Evolutionary conservation across 2,888 invertebrate genomes (phyloP).

Genomic region (Synanthedon vespiformis): DNA sequence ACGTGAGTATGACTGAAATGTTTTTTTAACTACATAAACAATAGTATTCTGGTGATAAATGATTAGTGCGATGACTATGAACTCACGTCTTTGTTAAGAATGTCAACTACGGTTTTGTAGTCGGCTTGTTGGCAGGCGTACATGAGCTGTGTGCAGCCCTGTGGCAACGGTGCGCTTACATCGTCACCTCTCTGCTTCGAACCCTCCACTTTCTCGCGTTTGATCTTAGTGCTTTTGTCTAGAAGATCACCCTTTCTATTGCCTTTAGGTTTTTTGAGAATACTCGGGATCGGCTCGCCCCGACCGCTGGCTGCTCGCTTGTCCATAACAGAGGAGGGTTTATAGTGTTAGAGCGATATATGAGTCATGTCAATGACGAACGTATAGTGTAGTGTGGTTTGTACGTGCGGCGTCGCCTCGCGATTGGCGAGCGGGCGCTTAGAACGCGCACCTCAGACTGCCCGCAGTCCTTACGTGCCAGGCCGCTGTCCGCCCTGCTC

Average conservation of each 20-base stretch:
- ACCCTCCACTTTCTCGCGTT: constrained; percentile 50
- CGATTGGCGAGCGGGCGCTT: constrained; percentile 50
- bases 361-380: constrained; percentile 20
- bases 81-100: constrained; percentile 83
- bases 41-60: constrained; percentile 1
- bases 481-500: constrained; percentile 12
- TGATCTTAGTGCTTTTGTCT: constrained; percentile 59
- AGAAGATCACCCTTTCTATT: constrained; percentile 48
- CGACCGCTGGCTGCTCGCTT: constrained; percentile 49
- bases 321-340: constrained; percentile 50
- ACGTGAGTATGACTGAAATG: too few species aligned
- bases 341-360: constrained; percentile 14
- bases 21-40: background rate
- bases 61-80: constrained; percentile 4
- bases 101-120: constrained; percentile 79
- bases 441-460: constrained; percentile 64
- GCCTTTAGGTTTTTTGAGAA: constrained; percentile 55
- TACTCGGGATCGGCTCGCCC: constrained; percentile 61
- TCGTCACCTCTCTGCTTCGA: constrained; percentile 35
- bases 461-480: constrained; percentile 10
- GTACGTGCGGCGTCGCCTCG: constrained; percentile 14
- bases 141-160: constrained; percentile 88
- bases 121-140: constrained; percentile 92
- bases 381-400: constrained; percentile 6
- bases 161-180: constrained; percentile 59